These are phyloP conservation scores for Frankliniella fusca DNA, from an alignment of 2,888 invertebrate genomes.

Conservation along the genomic window DNA sequence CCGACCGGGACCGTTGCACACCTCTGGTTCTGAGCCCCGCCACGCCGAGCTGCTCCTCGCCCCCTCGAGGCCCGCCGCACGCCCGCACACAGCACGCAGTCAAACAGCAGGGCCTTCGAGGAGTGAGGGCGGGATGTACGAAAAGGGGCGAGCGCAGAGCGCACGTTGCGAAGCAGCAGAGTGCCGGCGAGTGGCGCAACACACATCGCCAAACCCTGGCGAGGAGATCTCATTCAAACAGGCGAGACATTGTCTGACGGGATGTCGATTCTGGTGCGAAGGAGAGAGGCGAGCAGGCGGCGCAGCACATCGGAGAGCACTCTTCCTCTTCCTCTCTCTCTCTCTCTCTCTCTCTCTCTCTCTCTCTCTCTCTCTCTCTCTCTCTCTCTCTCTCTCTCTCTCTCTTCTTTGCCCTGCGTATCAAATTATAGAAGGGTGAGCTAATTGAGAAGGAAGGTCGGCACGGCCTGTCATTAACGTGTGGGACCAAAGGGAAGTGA, in stretches of 20 bases:
- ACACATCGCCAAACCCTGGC: not conserved
- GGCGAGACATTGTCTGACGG: constrained; percentile 15
- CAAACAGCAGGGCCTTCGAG: no score
- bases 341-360: not conserved
- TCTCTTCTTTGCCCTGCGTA: no score
- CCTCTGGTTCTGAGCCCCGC: no score
- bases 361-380: not conserved
- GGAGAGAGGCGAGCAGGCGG: not conserved
- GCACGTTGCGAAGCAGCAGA: no score
- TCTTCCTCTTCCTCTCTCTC: not conserved
- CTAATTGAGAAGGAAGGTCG: no score
- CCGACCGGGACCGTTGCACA: no score
- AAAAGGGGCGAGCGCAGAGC: not conserved
- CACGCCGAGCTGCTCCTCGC: not conserved
- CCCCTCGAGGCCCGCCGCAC: no score
- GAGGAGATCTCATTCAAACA: not conserved
- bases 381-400: constrained; percentile 20
- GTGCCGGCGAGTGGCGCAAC: no score
- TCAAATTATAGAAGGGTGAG: no score
- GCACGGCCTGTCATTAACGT: no score
- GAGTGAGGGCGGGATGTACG: not conserved
- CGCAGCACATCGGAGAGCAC: not conserved
- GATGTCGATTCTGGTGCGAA: constrained; percentile 16
- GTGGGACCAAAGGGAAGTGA: no score
- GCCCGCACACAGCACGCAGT: no score